Evolutionary conservation across 2,888 invertebrate species (phyloP), one percentile per base, ranked within the genome.

Genomic region (Trichogramma evanescens): DNA sequence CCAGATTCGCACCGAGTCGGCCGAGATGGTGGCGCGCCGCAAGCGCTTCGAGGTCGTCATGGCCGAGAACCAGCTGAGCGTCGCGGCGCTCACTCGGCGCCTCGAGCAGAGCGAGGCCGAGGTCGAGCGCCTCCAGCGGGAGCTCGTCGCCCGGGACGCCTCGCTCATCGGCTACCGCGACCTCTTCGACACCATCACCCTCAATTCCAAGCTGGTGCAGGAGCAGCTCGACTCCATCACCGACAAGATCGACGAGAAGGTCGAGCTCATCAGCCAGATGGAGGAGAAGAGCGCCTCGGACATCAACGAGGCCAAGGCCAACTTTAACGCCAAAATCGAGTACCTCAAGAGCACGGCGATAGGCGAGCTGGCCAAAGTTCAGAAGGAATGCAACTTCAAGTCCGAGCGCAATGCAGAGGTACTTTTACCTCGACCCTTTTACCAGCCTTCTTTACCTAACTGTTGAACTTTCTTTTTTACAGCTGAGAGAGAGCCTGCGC

Each of bases 41-140:
- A 70, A 71, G 59, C 67, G 73, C 50, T 72, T 76, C 54, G 75
- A 76, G 50, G 70, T 77, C 4, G 69, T 75, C 7, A 76, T 75
- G 72, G 69, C 72, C 0, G 76, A 75, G 61, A 76, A 76, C 66
- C 75, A 76, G 62, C 73, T 75, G 39, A 71, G 76, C 0, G 71
- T 77, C 13, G 69, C 69, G 41, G 76, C 75, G 0, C 61, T 77
- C 2, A 69, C 70, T n/a, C 67, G 69, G 49, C 68, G 74, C 50
- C 63, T 76, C 5, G 69, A 69, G 1, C 72, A 76, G 59, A 76
- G 75, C 54, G 70, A 73, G 38, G 67, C 69, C 4, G 76, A 76
- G 63, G 72, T 76, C 2, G 76, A 77, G 57, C 69, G 72, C 58
- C 62, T 77, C 4, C 75, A 69, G 48, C 59, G 63, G 4, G 72